Evolutionary conservation across 2,888 invertebrate genomes (phyloP), one percentile per base, ranked within the genome.

Genomic region (Xestoiulus laeticollis): DNA sequence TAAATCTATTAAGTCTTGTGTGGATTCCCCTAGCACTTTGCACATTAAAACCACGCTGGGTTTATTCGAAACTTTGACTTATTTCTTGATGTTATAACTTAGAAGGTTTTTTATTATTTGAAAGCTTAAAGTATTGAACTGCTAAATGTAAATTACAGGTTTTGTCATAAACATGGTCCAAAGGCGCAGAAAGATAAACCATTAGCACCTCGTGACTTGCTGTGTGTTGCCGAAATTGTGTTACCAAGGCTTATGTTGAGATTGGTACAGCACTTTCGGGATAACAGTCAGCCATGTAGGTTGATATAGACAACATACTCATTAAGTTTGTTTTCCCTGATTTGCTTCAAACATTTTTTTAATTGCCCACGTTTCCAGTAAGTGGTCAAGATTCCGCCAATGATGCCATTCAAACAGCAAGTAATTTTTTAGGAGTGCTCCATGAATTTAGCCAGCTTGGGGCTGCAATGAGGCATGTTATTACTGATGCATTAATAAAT

Each of bases 371-470:
- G 19, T 8, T 87, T 87, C 19, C 19, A 78, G 53, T 78, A 88
- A 86, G 86, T 59, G 85, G 91, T 22, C 91, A 95, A 8, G 95
- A 96, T 91, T 94, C 94, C 88, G 91, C 91, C 88, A 89, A 91
- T 48, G 90, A 91, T 78, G 95, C 96, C 33, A 96, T 97, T 90
- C 95, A 95, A 91, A 96, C 96, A 91, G 96, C 97, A 88, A 97
- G 98, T 92, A 94, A 94, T 89, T 98, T 96, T 92, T 95, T 98
- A 88, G 95, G 95, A 90, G 97, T 98, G 96, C 93, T 99, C 89
- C 96, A 98, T 93, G 97, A 97, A 91, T 95, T 98, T 90, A 98
- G 98, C 93, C 97, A 97, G 91, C 97, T 98, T 97, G 99, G 99
- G 59, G 98, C 98, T 90, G 95, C 98, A 89, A 98, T 99, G 98